Conservation (phyloP, 2,113 vertebrate species). For the Corythornis vintsioides region DNA sequence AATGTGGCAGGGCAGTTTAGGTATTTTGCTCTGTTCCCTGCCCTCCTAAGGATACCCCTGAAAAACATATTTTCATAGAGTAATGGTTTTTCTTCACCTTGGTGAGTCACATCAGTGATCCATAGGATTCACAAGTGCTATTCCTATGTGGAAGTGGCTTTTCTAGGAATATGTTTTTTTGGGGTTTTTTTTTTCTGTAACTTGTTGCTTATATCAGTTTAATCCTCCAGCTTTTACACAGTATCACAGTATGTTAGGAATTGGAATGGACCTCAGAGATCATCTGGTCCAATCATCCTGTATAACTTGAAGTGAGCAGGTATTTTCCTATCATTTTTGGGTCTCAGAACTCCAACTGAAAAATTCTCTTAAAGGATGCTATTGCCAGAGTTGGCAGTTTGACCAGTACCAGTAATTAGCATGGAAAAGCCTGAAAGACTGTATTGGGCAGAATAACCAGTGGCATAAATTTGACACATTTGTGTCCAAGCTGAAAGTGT, state of each 20-base stretch:
- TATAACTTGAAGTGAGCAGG: not conserved
- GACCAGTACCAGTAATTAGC: not conserved
- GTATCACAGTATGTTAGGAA: too few relatives aligned
- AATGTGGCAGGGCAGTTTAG: not conserved
- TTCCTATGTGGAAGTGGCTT: not conserved
- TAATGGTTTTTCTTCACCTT: not conserved
- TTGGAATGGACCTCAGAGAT: too few relatives aligned
- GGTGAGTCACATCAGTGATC: not conserved
- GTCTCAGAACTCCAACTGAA: not conserved
- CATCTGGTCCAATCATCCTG: too few relatives aligned
- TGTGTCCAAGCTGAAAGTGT: not conserved
- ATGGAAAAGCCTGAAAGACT: not conserved
- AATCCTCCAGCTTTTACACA: not conserved
- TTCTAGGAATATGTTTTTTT: not conserved
- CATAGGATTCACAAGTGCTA: not conserved
- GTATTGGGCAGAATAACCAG: not conserved
- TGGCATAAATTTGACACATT: not conserved
- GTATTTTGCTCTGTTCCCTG: not conserved
- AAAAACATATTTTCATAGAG: not conserved
- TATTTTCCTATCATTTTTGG: not conserved
- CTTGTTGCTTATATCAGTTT: not conserved
- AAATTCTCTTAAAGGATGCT: not conserved
- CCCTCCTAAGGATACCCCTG: not conserved
- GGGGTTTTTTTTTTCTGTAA: not conserved
- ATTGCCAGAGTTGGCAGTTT: not conserved